Conservation (phyloP, 1,140 invertebrate species). For the Maconellicoccus hirsutus region DNA sequence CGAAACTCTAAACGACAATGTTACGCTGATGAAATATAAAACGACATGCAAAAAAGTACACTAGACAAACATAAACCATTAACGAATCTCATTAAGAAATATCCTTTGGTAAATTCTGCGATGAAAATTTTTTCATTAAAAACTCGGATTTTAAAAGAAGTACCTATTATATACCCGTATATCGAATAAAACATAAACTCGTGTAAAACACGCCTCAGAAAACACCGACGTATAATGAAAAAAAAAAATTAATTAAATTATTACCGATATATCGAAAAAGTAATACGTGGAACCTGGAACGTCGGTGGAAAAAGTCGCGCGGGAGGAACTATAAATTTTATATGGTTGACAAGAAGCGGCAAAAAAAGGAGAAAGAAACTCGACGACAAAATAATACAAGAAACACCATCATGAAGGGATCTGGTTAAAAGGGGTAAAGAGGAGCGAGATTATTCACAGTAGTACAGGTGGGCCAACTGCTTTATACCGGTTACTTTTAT, state of each 20-base stretch:
- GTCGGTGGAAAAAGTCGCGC: not conserved
- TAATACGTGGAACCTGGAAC: no score
- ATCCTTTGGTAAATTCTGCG: not conserved
- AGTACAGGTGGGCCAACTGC: constrained; percentile 19
- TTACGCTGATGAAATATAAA: not conserved
- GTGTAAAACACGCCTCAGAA: no score
- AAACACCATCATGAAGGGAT: not conserved
- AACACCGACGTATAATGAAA: no score
- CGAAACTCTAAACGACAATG: not conserved
- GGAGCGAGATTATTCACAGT: not conserved
- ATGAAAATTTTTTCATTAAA: not conserved
- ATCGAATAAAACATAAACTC: no score
- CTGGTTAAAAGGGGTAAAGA: not conserved
- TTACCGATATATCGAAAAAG: no score
- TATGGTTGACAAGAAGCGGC: not conserved
- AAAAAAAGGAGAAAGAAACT: not conserved
- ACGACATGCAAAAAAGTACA: not conserved
- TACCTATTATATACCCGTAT: no score
- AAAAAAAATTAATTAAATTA: no score
- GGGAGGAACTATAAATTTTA: not conserved
- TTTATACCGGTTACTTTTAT: constrained; percentile 1
- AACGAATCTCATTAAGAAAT: constrained; percentile 9
- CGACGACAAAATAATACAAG: not conserved
- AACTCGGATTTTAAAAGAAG: not conserved
- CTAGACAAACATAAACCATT: not conserved